Evolutionary conservation across 2,888 invertebrate genomes (phyloP), one percentile per base, ranked within the genome.

Genomic region (Perizoma flavofasciatum): DNA sequence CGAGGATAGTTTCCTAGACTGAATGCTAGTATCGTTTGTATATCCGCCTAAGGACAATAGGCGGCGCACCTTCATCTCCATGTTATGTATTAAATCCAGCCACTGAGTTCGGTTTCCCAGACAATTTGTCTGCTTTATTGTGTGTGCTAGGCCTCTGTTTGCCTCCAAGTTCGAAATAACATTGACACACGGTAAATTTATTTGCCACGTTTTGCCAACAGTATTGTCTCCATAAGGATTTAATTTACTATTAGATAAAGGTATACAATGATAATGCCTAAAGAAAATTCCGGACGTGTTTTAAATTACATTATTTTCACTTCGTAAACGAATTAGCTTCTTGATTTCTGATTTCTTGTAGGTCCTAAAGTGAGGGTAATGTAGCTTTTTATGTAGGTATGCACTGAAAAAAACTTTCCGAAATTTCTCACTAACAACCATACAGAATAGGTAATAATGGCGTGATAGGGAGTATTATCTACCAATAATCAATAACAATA

Each of bases 111-210:
- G 75, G 81, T 84, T 86, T 86, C 80, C 79, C 85, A 86, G 87
- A 83, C 84, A 82, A 86, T 89, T 88, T 86, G 85, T 82, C 81
- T 82, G 83, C 84, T 86, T 85, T 85, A 88, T 88, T 83, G 85
- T 82, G 79, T 85, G 82, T 83, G 75, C 76, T 78, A 74, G 69
- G 73, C 73, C 65, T 74, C 69, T 77, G 73, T 79, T 81, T 78
- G 76, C 73, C 70, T 78, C 72, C 65, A 75, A 70, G 64, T 70
- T 72, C 69, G 66, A 70, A 71, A 74, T 74, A 72, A 71, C 70
- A 67, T 59, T 73, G 70, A 64, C 69, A 71, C 55, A 61, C 55
- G 48, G 57, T 58, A 64, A 66, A 77, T 75, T 73, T 77, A 77
- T 78, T 75, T 72, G 70, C 70, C 64, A 68, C 69, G 67, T 74